Conservation (phyloP, 2,888 invertebrate species). For the Tenthredo scrophulariae region DNA sequence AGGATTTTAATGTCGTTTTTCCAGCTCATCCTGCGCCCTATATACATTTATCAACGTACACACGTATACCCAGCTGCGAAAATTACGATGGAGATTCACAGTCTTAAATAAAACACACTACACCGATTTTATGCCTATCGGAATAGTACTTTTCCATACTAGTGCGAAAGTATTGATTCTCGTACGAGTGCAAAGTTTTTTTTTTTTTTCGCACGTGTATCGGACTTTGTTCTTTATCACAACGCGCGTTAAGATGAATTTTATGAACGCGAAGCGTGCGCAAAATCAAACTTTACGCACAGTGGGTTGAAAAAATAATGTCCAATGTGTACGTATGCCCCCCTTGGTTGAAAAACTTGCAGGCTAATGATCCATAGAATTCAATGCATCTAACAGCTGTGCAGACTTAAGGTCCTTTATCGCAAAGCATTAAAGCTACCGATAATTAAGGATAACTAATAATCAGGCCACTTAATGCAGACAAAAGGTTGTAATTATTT, state of each 20-base stretch:
- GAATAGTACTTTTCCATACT: too few species aligned
- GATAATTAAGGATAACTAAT: not conserved
- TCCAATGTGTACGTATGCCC: too few species aligned
- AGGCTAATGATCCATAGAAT: too few species aligned
- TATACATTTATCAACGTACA: not conserved
- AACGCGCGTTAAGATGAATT: too few species aligned
- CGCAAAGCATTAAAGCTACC: not conserved
- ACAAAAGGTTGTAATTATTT: not conserved
- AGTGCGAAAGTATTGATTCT: too few species aligned
- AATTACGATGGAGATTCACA: not conserved
- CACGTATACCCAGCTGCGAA: not conserved
- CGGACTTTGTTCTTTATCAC: too few species aligned
- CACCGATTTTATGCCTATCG: not conserved
- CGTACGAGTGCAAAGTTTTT: too few species aligned
- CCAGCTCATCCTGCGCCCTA: not conserved
- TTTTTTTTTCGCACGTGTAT: too few species aligned
- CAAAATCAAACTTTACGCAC: too few species aligned
- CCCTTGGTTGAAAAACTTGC: not conserved
- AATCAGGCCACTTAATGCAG: not conserved
- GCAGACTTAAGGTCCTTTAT: not conserved
- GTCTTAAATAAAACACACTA: too few species aligned
- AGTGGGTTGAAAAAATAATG: too few species aligned
- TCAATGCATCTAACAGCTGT: not conserved
- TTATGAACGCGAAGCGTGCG: too few species aligned
- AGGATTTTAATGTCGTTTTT: slow-evolving; percentile 4